Base-by-base conservation (phyloP, 2,797 vertebrate genomes). In the Aldrovandia affinis region DNA sequence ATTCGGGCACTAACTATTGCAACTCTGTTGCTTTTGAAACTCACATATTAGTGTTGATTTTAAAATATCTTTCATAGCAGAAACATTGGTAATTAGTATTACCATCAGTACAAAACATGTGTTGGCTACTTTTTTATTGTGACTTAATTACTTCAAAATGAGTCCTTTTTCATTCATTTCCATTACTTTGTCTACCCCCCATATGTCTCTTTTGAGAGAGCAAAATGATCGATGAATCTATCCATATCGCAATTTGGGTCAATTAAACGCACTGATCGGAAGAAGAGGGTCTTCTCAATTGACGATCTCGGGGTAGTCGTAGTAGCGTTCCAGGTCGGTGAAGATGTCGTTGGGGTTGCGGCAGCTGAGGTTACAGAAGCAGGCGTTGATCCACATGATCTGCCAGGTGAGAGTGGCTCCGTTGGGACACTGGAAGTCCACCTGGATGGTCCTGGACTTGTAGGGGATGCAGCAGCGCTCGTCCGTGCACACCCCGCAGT, bases 311-410 rank as follows among this genome's bases (percentile, higher is more conserved):
- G 96, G 93, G 89, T 97, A 95, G 89, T 97, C 95, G 0, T 97
- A 96, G 87, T 98, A 98, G 89, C 93, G 95, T 88, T 97, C 96
- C 89, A 99, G 94, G 75, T 99, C 97, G 0, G 96, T 94, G 80
- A 99, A 99, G 91, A 99, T 98, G 92, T 99, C 98, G 0, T 99
- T 99, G 73, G 97, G 98, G 88, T 97, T 99, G 86, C 93, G 96
- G 92, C 98, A 99, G 92, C 94, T 98, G 88, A 99, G 95, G 91
- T 97, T 99, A 93, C 98, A 99, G 93, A 99, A 99, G 89, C 98
- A 99, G 83, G 98, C 98, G 33, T 98, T 97, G 83, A 99, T 95
- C 98, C 98, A 99, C 93, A 99, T 89, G 87, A 98, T 92, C 89
- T 96, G 96, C 96, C 96, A 97, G 78, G 96, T 96, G 92, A 99